phyloP scores from a whole-genome alignment of 2,888 invertebrate genomes.

The Hirtodrosophila duncani region DNA sequence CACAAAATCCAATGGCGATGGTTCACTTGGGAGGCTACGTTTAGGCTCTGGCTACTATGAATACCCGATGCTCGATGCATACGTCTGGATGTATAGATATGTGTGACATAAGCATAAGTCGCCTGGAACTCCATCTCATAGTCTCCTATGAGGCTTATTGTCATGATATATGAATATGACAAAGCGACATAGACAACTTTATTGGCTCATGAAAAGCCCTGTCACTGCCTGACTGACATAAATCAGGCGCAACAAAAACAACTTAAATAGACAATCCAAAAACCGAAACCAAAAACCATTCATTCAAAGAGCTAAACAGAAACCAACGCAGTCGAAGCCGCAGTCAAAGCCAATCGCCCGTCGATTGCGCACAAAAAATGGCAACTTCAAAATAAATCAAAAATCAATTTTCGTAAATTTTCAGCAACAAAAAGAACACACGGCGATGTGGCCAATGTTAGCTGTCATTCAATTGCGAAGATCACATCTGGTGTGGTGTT shows the following conservation, averaged over 20 bases:
- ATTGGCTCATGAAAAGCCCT: constrained; percentile 73
- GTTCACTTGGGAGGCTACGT: constrained; percentile 55
- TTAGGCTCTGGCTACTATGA: constrained; percentile 48
- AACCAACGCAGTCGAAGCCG: constrained; percentile 28
- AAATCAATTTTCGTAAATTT: constrained; percentile 57
- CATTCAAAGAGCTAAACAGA: background rate
- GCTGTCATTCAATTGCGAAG: constrained; percentile 22
- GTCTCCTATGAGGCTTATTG: constrained; percentile 24
- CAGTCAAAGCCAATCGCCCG: constrained; percentile 31
- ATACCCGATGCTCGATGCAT: constrained; percentile 6
- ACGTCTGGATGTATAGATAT: constrained; percentile 31
- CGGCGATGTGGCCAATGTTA: constrained; percentile 32
- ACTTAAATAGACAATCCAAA: constrained; percentile 23
- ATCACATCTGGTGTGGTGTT: constrained; percentile 4
- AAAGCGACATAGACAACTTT: constrained; percentile 71
- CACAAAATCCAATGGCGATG: no score
- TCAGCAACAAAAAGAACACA: constrained; percentile 39
- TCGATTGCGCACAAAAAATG: constrained; percentile 8
- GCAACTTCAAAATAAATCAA: constrained; percentile 53
- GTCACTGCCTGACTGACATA: constrained; percentile 70
- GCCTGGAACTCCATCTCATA: constrained; percentile 42
- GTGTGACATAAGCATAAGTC: constrained; percentile 68
- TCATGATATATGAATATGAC: constrained; percentile 71
- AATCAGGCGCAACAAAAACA: constrained; percentile 51
- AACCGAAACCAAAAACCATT: constrained; percentile 8